Evolutionary conservation across 2,888 invertebrate species (phyloP).

Genomic region (Tinea trinotella): DNA sequence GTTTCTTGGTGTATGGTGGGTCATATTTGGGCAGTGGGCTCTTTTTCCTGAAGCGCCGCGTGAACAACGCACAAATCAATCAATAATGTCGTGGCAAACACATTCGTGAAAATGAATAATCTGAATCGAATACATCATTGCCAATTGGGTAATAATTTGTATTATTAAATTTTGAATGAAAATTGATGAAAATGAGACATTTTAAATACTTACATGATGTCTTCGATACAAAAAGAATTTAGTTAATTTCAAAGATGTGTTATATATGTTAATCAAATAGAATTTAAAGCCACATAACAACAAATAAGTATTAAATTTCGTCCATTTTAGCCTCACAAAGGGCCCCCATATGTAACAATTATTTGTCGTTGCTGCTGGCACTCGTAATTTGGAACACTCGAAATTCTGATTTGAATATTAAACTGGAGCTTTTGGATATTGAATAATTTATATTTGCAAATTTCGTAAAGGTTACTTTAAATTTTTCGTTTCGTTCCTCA

Average conservation of each 20-base stretch:
- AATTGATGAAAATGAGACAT: no score
- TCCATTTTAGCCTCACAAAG: not conserved
- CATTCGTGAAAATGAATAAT: constrained; percentile 8
- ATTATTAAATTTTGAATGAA: not conserved
- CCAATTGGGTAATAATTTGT: not conserved
- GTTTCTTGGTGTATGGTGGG: constrained; percentile 89
- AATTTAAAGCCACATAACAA: not conserved
- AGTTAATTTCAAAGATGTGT: constrained; percentile 6
- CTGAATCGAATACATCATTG: constrained; percentile 44
- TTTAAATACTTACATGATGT: not conserved
- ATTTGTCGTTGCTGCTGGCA: not conserved
- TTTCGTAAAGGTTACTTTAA: constrained; percentile 45
- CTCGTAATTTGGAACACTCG: constrained; percentile 4
- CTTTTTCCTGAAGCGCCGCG: constrained; percentile 82
- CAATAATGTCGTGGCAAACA: constrained; percentile 56
- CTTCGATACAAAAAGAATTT: not conserved
- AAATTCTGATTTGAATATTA: constrained; percentile 25
- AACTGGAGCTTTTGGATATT: constrained; percentile 69
- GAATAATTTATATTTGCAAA: constrained; percentile 26
- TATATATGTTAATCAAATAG: not conserved
- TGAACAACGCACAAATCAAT: constrained; percentile 69
- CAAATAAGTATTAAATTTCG: not conserved
- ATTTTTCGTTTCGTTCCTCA: constrained; percentile 71
- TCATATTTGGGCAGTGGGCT: constrained; percentile 91
- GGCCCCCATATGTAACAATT: not conserved